phyloP scores from a whole-genome alignment of 2,797 vertebrate species.

The Tachyglossus aculeatus region DNA sequence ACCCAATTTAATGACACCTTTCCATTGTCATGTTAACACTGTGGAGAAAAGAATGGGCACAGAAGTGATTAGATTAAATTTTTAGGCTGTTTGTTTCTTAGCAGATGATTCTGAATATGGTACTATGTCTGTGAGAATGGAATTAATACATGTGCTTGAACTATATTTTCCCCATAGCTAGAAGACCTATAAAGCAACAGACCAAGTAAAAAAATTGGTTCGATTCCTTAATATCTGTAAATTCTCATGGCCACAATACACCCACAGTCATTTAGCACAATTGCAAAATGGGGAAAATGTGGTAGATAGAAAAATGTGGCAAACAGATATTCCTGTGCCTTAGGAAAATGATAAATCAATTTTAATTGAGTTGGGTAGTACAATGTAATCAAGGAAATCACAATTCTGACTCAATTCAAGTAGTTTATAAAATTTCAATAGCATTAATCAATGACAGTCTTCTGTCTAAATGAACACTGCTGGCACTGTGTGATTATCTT shows the following conservation, averaged over 20 bases:
- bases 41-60: background rate
- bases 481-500: background rate
- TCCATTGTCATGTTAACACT: no score
- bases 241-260: background rate
- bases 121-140: background rate
- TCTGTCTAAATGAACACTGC: background rate
- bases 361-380: background rate
- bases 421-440: background rate
- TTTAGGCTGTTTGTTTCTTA: background rate
- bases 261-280: no score
- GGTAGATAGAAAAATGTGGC: background rate
- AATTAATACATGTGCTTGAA: no score
- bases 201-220: slow-evolving; percentile 1
- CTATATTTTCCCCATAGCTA: no score
- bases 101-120: slow-evolving; percentile 3
- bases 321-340: background rate
- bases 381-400: background rate
- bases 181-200: background rate
- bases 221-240: background rate
- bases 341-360: background rate
- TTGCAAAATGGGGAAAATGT: no score
- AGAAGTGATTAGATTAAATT: background rate
- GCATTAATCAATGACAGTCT: background rate
- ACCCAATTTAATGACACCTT: no score
- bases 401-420: background rate